Base-by-base conservation (phyloP, 2,113 vertebrate genomes). In the Semicossyphus pulcher region DNA sequence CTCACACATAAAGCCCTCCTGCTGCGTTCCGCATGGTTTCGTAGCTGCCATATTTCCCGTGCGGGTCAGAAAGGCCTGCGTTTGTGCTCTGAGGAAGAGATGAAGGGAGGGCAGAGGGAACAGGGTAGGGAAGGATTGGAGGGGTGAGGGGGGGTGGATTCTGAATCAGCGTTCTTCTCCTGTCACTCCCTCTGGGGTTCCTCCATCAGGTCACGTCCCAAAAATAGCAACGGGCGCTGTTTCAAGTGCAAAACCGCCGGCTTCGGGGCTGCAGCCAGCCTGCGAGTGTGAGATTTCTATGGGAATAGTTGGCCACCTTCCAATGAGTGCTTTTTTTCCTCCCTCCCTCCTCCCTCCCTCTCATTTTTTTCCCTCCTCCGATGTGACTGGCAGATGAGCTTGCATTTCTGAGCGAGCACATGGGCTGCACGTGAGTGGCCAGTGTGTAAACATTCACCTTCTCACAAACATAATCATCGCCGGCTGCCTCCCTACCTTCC, bases 141-240 rank as follows among this genome's bases (percentile, higher is more conserved):
- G 51, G 57, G 51, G 41, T 21, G 67, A 60, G 36, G 51, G 18
- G 36, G 45, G 39, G 49, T 16, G 83, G 71, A 58, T 82, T 86
- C 88, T 93, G 88, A 92, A 82, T 93, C 88, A 84, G 91, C 83
- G 83, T 92, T 90, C 83, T 89, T 84, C 90, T 92, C 84, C 85
- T 92, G 93, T 89, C 86, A 92, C 94, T 96, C 96, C 95, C 96
- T 91, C 80, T 96, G 95, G 96, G 96, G 93, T 95, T 96, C 93
- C 94, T 94, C 94, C 95, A 93, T 94, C 95, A 94, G 96, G 96
- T 97, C 96, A 98, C 89, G 89, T 91, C 95, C 96, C 95, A 96
- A 95, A 94, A 98, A 98, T 98, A 98, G 95, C 95, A 96, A 83
- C 94, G 95, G 96, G 96, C 95, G 93, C 83, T 81, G 92, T 96